phyloP scores from a whole-genome alignment of 2,888 invertebrate genomes.

The Pheosia gnoma region DNA sequence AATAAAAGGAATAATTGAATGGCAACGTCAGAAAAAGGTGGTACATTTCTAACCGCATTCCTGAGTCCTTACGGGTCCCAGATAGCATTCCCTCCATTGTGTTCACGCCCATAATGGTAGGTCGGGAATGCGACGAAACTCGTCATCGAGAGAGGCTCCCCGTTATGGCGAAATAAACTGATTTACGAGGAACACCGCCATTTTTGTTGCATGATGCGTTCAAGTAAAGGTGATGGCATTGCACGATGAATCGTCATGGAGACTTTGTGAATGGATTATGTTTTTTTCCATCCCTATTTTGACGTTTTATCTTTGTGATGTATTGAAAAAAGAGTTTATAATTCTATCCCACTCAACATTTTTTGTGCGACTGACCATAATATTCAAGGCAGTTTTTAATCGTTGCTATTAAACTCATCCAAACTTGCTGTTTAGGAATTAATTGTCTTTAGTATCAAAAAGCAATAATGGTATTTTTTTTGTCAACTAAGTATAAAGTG shows the following conservation, averaged over 20 bases:
- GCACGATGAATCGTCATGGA: slow-evolving; percentile 6
- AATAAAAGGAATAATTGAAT: slow-evolving; percentile 14
- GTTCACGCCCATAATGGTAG: slow-evolving; percentile 52
- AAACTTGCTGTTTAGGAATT: slow-evolving; percentile 7
- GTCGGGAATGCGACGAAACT: slow-evolving; percentile 61
- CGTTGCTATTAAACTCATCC: slow-evolving; percentile 4
- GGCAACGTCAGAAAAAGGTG: slow-evolving; percentile 50
- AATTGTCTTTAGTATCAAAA: slow-evolving; percentile 3
- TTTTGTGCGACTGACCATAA: not conserved
- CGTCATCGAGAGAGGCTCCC: slow-evolving; percentile 58
- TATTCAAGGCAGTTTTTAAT: slow-evolving; percentile 9
- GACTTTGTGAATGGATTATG: no score
- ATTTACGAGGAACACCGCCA: slow-evolving; percentile 20
- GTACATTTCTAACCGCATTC: slow-evolving; percentile 70
- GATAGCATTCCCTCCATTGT: slow-evolving; percentile 61
- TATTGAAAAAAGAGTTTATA: not conserved
- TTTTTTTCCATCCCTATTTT: no score
- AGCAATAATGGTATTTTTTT: no score
- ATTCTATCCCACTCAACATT: no score
- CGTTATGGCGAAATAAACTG: slow-evolving; percentile 41
- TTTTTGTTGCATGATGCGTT: slow-evolving; percentile 44
- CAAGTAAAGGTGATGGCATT: slow-evolving; percentile 7
- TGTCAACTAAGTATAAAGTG: not conserved
- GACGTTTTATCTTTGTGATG: no score
- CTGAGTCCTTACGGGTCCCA: slow-evolving; percentile 51